These are phyloP conservation scores for Sceliomorpha sp. DNA, from an alignment of 2,888 invertebrate species.

Conservation along the genomic window DNA sequence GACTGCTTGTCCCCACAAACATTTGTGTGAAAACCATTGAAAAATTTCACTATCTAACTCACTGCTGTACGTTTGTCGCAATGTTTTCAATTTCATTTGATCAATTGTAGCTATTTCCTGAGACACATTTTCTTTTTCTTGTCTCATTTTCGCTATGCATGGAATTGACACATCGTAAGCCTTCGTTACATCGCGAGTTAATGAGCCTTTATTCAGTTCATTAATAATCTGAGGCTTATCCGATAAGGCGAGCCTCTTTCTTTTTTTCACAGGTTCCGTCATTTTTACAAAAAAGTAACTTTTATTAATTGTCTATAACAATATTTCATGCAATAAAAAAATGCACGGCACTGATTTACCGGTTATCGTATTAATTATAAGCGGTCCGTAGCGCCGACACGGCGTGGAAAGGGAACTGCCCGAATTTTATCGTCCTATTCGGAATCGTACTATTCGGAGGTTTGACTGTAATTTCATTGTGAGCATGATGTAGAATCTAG, in stretches of 20 bases:
- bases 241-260: background rate
- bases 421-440: background rate
- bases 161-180: background rate
- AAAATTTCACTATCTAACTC: background rate
- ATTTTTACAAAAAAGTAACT: no score
- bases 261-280: background rate
- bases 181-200: background rate
- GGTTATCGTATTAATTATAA: background rate
- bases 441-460: slow-evolving; percentile 3
- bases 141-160: background rate
- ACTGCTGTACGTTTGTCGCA: background rate
- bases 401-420: background rate
- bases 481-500: no score
- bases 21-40: background rate
- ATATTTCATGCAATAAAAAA: background rate
- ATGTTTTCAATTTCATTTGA: background rate
- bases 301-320: no score
- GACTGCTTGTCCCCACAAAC: background rate
- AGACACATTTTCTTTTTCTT: background rate
- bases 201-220: background rate
- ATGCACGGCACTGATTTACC: no score
- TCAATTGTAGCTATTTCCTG: background rate
- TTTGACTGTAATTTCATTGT: background rate
- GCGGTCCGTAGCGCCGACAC: background rate
- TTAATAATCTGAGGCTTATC: background rate